Evolutionary conservation across 2,888 invertebrate genomes (phyloP).

Genomic region (Leptopilina myrica): DNA sequence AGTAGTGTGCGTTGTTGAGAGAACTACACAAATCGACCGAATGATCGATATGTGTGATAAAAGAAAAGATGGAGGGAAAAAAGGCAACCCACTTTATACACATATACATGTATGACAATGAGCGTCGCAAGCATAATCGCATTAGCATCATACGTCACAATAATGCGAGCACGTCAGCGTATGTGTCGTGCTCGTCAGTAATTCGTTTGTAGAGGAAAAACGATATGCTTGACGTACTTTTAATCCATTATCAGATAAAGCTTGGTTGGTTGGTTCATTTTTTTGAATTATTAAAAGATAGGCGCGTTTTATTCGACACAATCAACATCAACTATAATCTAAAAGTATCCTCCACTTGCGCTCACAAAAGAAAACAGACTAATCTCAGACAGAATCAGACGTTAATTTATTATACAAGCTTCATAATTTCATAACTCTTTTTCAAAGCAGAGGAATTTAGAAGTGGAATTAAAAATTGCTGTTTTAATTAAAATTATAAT

Average conservation of each 20-base stretch:
- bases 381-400: constrained; percentile 33
- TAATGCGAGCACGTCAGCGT: constrained; percentile 36
- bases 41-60: background rate
- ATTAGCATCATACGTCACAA: constrained; percentile 40
- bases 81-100: background rate
- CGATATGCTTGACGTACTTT: constrained; percentile 39
- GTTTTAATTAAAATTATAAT: too few relatives aligned
- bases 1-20: background rate
- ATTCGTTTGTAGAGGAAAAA: constrained; percentile 40
- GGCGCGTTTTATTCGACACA: constrained; percentile 30
- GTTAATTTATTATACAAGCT: constrained; percentile 35
- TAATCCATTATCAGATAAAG: constrained; percentile 36
- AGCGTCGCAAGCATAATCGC: constrained; percentile 30
- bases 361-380: constrained; percentile 16
- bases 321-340: constrained; percentile 8
- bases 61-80: background rate
- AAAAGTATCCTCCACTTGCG: constrained; percentile 28
- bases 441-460: background rate
- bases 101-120: constrained; percentile 5
- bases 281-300: constrained; percentile 35
- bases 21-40: constrained; percentile 11
- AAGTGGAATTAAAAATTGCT: background rate
- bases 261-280: background rate
- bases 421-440: background rate
- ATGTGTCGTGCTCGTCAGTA: constrained; percentile 38